Evolutionary conservation across 2,888 invertebrate species (phyloP).

Genomic region (Petrophora chlorosata): DNA sequence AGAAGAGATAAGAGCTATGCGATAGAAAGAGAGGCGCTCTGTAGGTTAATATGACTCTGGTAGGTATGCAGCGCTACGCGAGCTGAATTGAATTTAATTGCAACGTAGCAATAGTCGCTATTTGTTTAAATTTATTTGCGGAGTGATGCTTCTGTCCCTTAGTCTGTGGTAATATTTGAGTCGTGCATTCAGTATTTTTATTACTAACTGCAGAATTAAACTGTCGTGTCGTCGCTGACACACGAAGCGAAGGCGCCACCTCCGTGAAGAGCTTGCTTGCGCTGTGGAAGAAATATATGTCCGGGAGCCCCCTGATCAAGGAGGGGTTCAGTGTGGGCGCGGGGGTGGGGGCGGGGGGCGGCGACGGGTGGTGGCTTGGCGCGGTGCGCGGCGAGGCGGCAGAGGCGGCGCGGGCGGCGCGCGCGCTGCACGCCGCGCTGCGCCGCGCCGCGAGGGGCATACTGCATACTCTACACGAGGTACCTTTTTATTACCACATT

Average conservation of each 20-base stretch:
- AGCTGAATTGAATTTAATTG: no score
- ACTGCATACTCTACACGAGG: conserved; percentile 39
- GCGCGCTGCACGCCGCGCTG: conserved; percentile 55
- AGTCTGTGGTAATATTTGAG: no score
- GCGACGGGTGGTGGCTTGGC: conserved; percentile 63
- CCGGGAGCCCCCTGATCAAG: conserved; percentile 74
- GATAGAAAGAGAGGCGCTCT: no score
- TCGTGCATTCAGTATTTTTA: no score
- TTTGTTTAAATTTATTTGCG: no score
- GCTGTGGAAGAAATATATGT: conserved; percentile 92
- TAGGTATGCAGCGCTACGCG: no score
- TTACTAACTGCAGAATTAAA: conserved; percentile 65
- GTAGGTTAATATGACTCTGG: no score
- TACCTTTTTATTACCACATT: no score
- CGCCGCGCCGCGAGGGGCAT: conserved; percentile 25
- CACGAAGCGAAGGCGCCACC: conserved; percentile 84
- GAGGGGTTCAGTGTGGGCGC: conserved; percentile 35
- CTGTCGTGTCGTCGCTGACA: conserved; percentile 54
- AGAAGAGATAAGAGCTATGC: no score
- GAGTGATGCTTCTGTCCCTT: no score
- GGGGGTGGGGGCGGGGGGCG: conserved; percentile 17
- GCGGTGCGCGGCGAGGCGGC: conserved; percentile 59
- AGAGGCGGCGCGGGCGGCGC: conserved; percentile 53
- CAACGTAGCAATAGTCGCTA: no score
- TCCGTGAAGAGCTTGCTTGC: conserved; percentile 85